Conservation (phyloP, 2,888 invertebrate genomes). For the Ypsolopha scabrella region DNA sequence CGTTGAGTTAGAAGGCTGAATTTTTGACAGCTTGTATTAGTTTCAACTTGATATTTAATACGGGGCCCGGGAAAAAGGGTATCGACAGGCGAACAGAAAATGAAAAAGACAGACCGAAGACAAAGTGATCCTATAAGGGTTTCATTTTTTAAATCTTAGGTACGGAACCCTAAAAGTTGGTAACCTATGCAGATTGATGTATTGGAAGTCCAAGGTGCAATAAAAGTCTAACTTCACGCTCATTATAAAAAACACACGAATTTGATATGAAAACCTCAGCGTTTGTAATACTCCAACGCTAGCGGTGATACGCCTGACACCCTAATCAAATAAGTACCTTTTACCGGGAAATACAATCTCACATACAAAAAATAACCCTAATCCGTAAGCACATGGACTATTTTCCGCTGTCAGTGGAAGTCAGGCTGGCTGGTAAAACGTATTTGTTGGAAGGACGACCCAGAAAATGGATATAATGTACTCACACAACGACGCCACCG, state of each 20-base stretch:
- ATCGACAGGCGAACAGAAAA: too few relatives aligned
- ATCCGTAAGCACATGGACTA: slow-evolving; percentile 20
- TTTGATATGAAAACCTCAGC: slow-evolving; percentile 64
- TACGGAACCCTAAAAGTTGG: too few relatives aligned
- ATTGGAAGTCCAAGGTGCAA: too few relatives aligned
- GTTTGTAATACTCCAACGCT: slow-evolving; percentile 44
- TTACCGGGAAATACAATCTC: slow-evolving; percentile 39
- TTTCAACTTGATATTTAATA: too few relatives aligned
- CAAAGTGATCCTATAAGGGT: too few relatives aligned
- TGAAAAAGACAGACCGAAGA: too few relatives aligned
- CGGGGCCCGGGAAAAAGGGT: too few relatives aligned
- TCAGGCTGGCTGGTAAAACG: slow-evolving; percentile 61
- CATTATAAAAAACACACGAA: slow-evolving; percentile 50
- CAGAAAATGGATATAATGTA: slow-evolving; percentile 71
- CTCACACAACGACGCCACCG: slow-evolving; percentile 47
- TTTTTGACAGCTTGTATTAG: too few relatives aligned
- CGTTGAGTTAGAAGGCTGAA: too few relatives aligned
- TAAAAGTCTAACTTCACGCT: too few relatives aligned
- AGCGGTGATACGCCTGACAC: slow-evolving; percentile 69
- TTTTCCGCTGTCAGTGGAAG: background rate
- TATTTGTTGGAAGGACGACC: slow-evolving; percentile 71
- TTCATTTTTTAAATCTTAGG: too few relatives aligned
- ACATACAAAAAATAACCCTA: slow-evolving; percentile 25
- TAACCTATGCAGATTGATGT: too few relatives aligned
- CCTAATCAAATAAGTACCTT: slow-evolving; percentile 71